A percentile compares a stretch with the other conserved stretches of the same genome.
Conservation (phyloP, 2,888 invertebrate species). For the Emmelina monodactyla region DNA sequence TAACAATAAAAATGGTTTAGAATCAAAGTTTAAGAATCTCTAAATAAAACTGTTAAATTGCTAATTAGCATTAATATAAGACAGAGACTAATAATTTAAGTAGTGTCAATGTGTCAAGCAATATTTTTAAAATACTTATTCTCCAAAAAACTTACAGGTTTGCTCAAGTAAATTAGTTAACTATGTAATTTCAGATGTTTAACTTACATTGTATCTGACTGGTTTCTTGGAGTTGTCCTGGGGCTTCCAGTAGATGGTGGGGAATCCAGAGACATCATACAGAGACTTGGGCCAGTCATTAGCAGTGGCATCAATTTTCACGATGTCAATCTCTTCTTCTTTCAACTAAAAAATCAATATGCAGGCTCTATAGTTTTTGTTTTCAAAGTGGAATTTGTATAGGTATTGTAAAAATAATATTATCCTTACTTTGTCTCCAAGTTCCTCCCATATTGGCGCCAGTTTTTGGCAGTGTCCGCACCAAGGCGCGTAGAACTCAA, state of each 20-base stretch:
- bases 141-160: neutral
- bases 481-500: constrained; percentile 99
- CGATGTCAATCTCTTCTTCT: constrained; percentile 87
- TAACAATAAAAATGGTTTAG: no score
- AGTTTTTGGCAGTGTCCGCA: constrained; percentile 99
- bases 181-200: no score
- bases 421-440: constrained; percentile 82
- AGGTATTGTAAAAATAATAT: no score
- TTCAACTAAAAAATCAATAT: no score
- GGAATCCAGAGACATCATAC: constrained; percentile 96
- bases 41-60: no score
- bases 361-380: no score
- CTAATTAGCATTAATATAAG: no score
- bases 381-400: no score
- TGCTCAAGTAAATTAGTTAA: neutral
- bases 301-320: constrained; percentile 98
- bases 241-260: constrained; percentile 95
- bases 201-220: constrained; percentile 81
- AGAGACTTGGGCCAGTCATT: constrained; percentile 91
- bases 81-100: no score
- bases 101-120: no score
- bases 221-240: constrained; percentile 82
- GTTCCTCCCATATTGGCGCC: constrained; percentile 91
- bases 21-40: no score
- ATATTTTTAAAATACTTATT: neutral